phyloP scores from a whole-genome alignment of 2,797 vertebrate genomes.

The Sebastes vulpes region DNA sequence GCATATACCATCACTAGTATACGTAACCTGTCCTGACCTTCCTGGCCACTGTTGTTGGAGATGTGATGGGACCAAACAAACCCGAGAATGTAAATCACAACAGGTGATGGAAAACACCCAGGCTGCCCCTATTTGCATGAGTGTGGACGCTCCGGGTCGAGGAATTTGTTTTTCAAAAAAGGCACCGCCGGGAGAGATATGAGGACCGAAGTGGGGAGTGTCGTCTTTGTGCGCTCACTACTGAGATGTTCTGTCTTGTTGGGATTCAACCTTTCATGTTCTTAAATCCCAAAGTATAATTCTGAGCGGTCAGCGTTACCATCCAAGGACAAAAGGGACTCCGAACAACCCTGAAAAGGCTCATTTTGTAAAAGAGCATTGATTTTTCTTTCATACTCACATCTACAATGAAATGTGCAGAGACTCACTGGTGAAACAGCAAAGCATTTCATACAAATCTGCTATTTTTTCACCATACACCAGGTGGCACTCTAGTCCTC shows the following conservation, averaged over 20 bases:
- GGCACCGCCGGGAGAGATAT: conserved; percentile 20
- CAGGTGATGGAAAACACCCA: conserved; percentile 83
- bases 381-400: conserved; percentile 15
- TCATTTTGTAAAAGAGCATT: not conserved
- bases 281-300: not conserved
- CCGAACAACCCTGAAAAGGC: not conserved
- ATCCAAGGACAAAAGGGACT: not conserved
- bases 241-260: not conserved
- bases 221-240: not conserved
- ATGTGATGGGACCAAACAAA: conserved; percentile 49
- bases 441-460: not conserved
- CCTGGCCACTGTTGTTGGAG: conserved; percentile 14
- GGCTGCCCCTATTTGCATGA: conserved; percentile 83
- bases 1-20: not conserved
- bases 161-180: conserved; percentile 88
- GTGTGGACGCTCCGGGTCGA: conserved; percentile 62
- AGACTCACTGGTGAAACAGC: not conserved
- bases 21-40: conserved; percentile 46
- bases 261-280: not conserved
- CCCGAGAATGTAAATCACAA: conserved; percentile 83
- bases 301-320: not conserved
- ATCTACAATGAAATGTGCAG: not conserved
- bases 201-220: not conserved
- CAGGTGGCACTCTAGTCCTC: conserved; percentile 67
- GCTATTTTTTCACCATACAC: conserved; percentile 45